These are phyloP conservation scores for Acrobasis consociella DNA, from an alignment of 2,888 invertebrate species.

Conservation along the genomic window DNA sequence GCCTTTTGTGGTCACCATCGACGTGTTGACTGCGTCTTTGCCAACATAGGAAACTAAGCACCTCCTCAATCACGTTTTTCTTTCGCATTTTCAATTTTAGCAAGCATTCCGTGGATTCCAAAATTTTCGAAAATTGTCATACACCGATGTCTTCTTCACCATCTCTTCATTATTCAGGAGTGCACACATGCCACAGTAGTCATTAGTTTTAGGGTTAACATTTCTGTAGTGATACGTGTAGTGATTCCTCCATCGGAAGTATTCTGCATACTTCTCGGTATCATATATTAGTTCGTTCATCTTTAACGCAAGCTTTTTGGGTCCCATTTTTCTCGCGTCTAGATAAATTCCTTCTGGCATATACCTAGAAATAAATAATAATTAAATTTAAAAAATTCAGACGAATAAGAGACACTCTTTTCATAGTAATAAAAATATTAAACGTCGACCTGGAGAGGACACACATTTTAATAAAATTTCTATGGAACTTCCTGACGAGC, in stretches of 20 bases:
- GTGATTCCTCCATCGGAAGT: conserved; percentile 67
- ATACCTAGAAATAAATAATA: conserved; percentile 51
- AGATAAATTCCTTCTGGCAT: conserved; percentile 68
- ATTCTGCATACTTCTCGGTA: conserved; percentile 54
- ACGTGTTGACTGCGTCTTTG: no score
- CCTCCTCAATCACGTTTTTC: no score
- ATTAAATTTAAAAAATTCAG: no score
- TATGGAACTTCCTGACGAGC: no score
- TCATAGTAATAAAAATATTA: no score
- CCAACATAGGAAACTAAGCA: no score
- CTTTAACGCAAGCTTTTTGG: conserved; percentile 48
- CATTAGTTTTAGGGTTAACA: conserved; percentile 56
- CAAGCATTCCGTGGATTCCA: conserved; percentile 52
- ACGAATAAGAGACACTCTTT: no score
- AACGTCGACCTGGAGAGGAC: no score
- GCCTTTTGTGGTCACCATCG: no score
- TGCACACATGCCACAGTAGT: conserved; percentile 65
- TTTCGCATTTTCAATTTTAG: no score
- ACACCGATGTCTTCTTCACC: conserved; percentile 46
- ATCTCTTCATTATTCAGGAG: conserved; percentile 53
- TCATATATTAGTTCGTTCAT: conserved; percentile 58
- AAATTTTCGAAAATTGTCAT: conserved; percentile 56
- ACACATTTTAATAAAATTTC: no score
- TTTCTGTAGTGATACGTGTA: conserved; percentile 55
- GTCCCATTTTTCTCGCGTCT: conserved; percentile 53